Base-by-base conservation (phyloP, 2,113 vertebrate species). In the Indicator maculatus region DNA sequence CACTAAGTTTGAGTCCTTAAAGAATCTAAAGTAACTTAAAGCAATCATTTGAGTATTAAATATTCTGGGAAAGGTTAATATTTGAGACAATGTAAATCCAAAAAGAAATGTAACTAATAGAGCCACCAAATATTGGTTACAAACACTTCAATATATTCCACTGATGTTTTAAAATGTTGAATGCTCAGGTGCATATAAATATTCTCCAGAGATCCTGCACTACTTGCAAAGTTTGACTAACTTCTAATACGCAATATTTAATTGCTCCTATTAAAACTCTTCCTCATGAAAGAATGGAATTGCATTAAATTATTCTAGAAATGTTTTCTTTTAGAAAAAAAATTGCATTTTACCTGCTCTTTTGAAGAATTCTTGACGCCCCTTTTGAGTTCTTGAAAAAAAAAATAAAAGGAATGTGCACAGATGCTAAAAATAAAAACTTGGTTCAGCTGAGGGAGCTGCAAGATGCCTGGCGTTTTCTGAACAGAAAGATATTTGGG, bases 311-410 rank as follows among this genome's bases (percentile, higher is more conserved):
- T 78, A 55, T 63, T 75, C 36, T 61, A 69, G 21, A 60, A 67
- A 90, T 75, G 1, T 80, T 69, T 85, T 85, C 3, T 71, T n/a
- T 12, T 67, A 88, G 61, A 65, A 90, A 65, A 27, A 36, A 50
- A 69, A 33, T 7, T 58, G 15, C 31, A 75, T 61, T 93, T 97
- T 97, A 97, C 97, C 97, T 97, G 71, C 15, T 84, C 56, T 69
- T 88, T 36, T 66, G 95, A 89, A 83, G 96, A 93, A 78, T 89
- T 89, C 89, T 70, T 93, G 71, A 67, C 67, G 85, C 17, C 7
- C 18, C 41, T 16, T 53, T 52, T 5, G 9, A 75, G 80, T 77
- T n/a, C 1, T 26, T 26, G 14, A 18, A 4, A 28, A 10, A 9
- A 66, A 30, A 30, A 39, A 41, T 38, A 53, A 63, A 53, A 44